These are phyloP conservation scores for Trissolcus basalis DNA, from an alignment of 1,140 invertebrate genomes.

Conservation along the genomic window DNA sequence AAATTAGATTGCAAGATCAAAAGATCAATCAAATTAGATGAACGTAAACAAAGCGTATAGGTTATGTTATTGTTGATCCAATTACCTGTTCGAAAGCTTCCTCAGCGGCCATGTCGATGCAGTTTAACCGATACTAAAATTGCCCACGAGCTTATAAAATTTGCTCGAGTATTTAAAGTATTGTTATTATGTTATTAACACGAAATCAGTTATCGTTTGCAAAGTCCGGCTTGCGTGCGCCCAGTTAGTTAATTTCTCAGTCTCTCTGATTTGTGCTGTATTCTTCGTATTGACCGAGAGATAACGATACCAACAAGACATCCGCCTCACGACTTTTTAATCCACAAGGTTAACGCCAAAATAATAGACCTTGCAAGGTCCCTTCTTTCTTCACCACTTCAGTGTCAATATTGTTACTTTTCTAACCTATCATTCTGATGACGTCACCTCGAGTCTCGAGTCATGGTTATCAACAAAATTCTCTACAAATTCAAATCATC, in stretches of 20 bases:
- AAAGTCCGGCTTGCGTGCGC: slow-evolving; percentile 29
- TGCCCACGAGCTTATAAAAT: not conserved
- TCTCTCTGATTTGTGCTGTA: slow-evolving; percentile 25
- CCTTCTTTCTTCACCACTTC: not conserved
- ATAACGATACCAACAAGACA: slow-evolving; percentile 27
- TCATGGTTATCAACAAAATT: too few species aligned
- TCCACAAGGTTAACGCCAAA: slow-evolving; percentile 15
- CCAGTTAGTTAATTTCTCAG: slow-evolving; percentile 29
- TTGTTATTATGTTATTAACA: slow-evolving; percentile 22
- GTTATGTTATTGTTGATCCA: slow-evolving; percentile 11
- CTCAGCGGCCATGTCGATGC: slow-evolving; percentile 49
- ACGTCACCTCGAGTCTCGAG: too few species aligned
- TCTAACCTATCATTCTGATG: slow-evolving; percentile 10
- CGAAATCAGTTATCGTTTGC: slow-evolving; percentile 28
- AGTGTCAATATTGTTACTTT: not conserved
- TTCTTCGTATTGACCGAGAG: slow-evolving; percentile 32
- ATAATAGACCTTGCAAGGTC: slow-evolving; percentile 6
- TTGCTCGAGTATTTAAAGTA: too few species aligned
- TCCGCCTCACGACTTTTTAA: not conserved
- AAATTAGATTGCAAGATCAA: not conserved
- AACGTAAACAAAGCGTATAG: slow-evolving; percentile 7
- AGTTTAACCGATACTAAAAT: not conserved
- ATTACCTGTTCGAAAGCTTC: slow-evolving; percentile 58
- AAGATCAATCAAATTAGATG: not conserved
- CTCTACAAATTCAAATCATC: too few species aligned